Conservation (phyloP, 2,888 invertebrate species). For the Thumatha senex region DNA sequence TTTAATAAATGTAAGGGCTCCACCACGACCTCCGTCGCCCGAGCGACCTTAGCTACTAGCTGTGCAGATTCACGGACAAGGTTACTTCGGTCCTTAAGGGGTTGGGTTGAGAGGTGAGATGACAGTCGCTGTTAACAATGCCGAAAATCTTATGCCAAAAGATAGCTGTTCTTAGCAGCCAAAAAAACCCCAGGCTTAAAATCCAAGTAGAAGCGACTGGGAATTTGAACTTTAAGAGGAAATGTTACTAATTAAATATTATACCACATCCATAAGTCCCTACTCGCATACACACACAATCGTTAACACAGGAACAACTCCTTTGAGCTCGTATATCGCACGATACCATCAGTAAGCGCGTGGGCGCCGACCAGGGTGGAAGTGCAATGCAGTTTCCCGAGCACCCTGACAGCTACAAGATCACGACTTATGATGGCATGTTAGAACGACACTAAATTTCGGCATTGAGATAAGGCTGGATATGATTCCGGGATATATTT, state of each 20-base stretch:
- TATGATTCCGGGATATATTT: conserved; percentile 27
- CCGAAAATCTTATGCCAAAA: too few species aligned
- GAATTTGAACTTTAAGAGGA: too few species aligned
- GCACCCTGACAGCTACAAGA: conserved; percentile 34
- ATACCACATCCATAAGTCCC: conserved; percentile 17
- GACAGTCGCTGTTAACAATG: too few species aligned
- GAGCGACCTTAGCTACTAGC: too few species aligned
- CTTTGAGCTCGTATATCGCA: conserved; percentile 50
- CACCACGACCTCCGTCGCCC: too few species aligned
- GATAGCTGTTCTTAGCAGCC: too few species aligned
- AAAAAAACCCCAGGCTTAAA: too few species aligned
- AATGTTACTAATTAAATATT: not conserved
- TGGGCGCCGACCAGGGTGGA: conserved; percentile 39
- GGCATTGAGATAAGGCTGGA: conserved; percentile 53
- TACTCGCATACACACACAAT: conserved; percentile 25
- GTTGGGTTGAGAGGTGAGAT: too few species aligned
- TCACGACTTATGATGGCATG: conserved; percentile 56
- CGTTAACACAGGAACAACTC: conserved; percentile 41
- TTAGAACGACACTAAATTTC: conserved; percentile 46
- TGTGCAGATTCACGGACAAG: too few species aligned
- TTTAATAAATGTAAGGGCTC: too few species aligned
- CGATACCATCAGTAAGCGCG: conserved; percentile 43
- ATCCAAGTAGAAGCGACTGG: too few species aligned
- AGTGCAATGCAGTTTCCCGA: conserved; percentile 24
- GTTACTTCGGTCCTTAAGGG: too few species aligned